Percentiles rank a stretch among this genome's conserved stretches.
These are phyloP conservation scores for Apus apus DNA, from an alignment of 2,113 vertebrate genomes.

Conservation along the genomic window DNA sequence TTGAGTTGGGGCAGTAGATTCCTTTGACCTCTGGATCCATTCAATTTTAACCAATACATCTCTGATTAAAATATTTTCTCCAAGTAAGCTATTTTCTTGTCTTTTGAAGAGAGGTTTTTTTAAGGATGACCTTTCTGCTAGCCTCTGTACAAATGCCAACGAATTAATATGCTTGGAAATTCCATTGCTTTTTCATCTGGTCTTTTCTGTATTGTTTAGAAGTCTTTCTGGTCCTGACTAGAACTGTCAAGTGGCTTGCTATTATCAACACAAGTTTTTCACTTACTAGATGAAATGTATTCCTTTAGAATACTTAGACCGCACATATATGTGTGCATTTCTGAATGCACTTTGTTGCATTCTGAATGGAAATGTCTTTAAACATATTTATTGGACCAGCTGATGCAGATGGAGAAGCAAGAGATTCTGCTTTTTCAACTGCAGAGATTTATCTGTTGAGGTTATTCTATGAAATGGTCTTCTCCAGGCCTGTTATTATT, in stretches of 20 bases:
- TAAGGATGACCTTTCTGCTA: not conserved
- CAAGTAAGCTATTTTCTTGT: not conserved
- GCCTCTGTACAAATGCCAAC: not conserved
- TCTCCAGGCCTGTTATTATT: not conserved
- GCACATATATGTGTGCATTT: not conserved
- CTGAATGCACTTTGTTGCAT: not conserved
- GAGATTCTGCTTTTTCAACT: not conserved
- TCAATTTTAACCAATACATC: not conserved
- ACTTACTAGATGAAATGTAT: not conserved
- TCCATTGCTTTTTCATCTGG: not conserved
- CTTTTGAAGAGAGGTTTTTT: not conserved
- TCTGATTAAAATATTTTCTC: not conserved
- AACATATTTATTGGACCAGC: not conserved
- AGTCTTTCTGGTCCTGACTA: not conserved
- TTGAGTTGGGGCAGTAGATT: not conserved
- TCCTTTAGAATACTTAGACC: not conserved
- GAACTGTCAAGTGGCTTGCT: not conserved
- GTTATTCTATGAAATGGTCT: not conserved
- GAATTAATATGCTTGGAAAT: not conserved
- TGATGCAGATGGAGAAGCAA: not conserved
- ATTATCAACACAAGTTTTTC: not conserved
- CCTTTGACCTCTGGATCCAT: not conserved
- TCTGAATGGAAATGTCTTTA: not conserved
- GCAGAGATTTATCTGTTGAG: rapidly evolving
- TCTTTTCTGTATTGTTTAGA: not conserved